Evolutionary conservation across 2,797 vertebrate genomes (phyloP), one percentile per base, ranked within the genome.

Genomic region (Poeciliopsis turneri): DNA sequence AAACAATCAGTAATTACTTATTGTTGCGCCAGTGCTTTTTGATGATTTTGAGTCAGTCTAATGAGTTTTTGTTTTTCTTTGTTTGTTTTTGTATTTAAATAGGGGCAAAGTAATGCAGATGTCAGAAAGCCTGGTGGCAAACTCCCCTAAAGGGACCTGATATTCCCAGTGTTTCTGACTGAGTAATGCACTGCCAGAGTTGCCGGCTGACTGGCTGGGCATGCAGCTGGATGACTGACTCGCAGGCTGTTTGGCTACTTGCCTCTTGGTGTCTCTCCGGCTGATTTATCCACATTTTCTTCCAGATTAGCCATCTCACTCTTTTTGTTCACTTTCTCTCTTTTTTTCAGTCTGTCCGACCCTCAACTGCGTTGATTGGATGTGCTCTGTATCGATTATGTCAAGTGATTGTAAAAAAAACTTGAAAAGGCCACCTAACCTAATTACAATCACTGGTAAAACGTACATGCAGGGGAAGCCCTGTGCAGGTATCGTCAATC

Each of bases 321-420:
- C 28, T 64, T 47, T 71, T 55, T 55, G 49, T 71, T 77, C 81
- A 70, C 74, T 64, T 53, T 51, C 75, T 64, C 61, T 47, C 59
- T 66, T 33, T 55, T 70, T 25, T 46, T 61, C 77, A 66, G 75
- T 28, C 76, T 41, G 76, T n/a, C 72, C 86, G 87, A 90, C 85
- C 82, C 85, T 79, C 92, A 85, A 82, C 79, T 15, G 72, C 87
- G 95, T 93, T 92, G 94, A 95, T 94, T 90, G 80, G 78, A 82
- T 66, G 45, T 59, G 83, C 87, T 87, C 87, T 77, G 82, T 86
- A 94, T 94, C 61, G 92, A 94, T 90, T 91, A 86, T 71, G 78
- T 86, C 89, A 86, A 90, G 90, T 94, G 86, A 92, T 93, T 39
- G 30, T 93, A 94, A 61, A 61, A 45, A n/a, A n/a, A 69, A 7